These are phyloP conservation scores for Eristalis arbustorum DNA, from an alignment of 2,888 invertebrate species.

Conservation along the genomic window DNA sequence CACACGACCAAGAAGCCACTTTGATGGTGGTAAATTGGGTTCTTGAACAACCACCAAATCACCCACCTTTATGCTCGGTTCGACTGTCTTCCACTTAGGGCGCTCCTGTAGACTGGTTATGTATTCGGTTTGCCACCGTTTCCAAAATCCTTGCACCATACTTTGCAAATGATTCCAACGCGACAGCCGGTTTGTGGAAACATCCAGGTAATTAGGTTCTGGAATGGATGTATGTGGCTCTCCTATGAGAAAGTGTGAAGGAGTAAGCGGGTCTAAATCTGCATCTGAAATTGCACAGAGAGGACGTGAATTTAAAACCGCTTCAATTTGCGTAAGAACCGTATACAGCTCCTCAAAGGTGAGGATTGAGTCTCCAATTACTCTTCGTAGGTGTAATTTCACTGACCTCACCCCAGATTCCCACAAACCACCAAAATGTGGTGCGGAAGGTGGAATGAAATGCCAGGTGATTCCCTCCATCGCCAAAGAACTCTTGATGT, in stretches of 20 bases:
- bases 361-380: conserved; percentile 21
- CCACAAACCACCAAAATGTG: conserved; percentile 26
- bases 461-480: conserved; percentile 4
- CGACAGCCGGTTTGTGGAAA: conserved; percentile 32
- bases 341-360: conserved; percentile 41
- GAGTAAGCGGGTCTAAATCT: conserved; percentile 27
- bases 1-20: conserved; percentile 27
- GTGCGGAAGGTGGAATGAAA: conserved; percentile 4
- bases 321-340: conserved; percentile 43
- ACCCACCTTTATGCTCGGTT: background rate
- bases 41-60: conserved; percentile 19
- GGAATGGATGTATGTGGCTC: conserved; percentile 40
- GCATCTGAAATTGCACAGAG: conserved; percentile 34
- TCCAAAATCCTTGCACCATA: conserved; percentile 15
- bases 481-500: background rate
- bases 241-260: no score
- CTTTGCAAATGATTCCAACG: conserved; percentile 1
- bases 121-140: conserved; percentile 1
- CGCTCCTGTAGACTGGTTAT: background rate
- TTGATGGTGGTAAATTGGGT: conserved; percentile 13
- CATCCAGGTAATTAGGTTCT: background rate
- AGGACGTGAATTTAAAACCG: conserved; percentile 29
- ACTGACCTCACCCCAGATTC: conserved; percentile 29
- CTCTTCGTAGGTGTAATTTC: conserved; percentile 27
- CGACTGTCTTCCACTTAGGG: background rate